These are phyloP conservation scores for Melanotaenia maccullochi DNA, from an alignment of 2,797 vertebrate genomes.

Conservation along the genomic window DNA sequence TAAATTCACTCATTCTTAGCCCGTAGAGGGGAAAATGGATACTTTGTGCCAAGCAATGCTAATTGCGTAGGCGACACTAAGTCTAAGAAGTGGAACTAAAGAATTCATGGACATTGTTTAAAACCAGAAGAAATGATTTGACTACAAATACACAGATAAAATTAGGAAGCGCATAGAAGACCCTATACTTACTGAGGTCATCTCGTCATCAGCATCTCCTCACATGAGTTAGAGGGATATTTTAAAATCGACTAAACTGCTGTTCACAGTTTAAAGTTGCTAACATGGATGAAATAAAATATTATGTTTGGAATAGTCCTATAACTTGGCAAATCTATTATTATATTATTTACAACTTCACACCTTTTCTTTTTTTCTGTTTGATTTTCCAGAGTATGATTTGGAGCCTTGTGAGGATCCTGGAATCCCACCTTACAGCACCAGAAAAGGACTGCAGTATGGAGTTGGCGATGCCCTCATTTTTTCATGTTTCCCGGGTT, in stretches of 20 bases:
- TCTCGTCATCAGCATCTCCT: neutral
- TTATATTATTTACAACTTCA: neutral
- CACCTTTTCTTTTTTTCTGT: neutral
- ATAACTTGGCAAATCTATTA: neutral
- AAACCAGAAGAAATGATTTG: conserved; percentile 21
- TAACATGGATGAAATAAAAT: neutral
- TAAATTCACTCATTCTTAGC: neutral
- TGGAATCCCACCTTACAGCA: conserved; percentile 93
- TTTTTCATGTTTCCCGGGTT: conserved; percentile 98
- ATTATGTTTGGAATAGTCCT: neutral
- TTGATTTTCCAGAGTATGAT: conserved; percentile 88
- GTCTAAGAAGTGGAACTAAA: neutral
- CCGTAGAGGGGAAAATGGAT: neutral
- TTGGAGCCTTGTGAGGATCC: conserved; percentile 97
- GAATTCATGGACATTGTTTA: conserved; percentile 9
- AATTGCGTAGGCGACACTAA: neutral
- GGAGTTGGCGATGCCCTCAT: conserved; percentile 92
- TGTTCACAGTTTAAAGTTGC: neutral
- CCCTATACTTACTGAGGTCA: neutral
- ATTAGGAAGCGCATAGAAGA: neutral
- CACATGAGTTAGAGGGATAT: neutral
- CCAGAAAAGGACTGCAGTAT: conserved; percentile 94
- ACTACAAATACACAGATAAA: conserved; percentile 11
- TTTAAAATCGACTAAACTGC: neutral
- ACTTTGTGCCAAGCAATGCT: neutral